Conservation (phyloP, 2,888 invertebrate species). For the Rhagonycha lutea region DNA sequence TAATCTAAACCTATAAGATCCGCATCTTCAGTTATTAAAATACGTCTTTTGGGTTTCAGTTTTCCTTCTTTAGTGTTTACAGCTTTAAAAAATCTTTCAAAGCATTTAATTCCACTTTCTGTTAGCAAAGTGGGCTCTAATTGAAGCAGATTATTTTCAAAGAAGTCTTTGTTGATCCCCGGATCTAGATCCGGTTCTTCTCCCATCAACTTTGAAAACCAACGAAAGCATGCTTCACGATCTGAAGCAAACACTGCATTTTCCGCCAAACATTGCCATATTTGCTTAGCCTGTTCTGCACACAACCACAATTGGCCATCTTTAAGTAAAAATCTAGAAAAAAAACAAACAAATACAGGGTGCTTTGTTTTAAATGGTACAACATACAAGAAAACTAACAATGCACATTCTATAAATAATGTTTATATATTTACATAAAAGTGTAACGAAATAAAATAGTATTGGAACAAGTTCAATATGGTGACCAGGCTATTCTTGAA, state of each 20-base stretch:
- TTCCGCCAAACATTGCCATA: slow-evolving; percentile 95
- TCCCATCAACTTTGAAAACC: slow-evolving; percentile 97
- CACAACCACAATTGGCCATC: slow-evolving; percentile 97
- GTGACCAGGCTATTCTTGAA: no score
- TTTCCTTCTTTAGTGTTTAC: slow-evolving; percentile 95
- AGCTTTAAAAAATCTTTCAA: slow-evolving; percentile 87
- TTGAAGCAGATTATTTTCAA: slow-evolving; percentile 91
- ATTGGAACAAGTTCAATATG: no score
- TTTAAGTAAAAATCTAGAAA: slow-evolving; percentile 79
- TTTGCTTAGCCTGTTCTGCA: slow-evolving; percentile 95
- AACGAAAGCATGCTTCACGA: slow-evolving; percentile 95
- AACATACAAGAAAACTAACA: no score
- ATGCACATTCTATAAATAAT: neutral
- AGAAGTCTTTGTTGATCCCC: slow-evolving; percentile 93
- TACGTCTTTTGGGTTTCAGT: slow-evolving; percentile 82
- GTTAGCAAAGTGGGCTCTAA: slow-evolving; percentile 89
- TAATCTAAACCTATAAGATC: slow-evolving; percentile 96
- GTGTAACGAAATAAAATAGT: neutral
- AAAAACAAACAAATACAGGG: neutral
- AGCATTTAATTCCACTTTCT: slow-evolving; percentile 93
- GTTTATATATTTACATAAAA: neutral
- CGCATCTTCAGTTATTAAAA: slow-evolving; percentile 87
- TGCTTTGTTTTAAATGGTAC: no score
- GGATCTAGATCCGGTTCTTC: slow-evolving; percentile 97
- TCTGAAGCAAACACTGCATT: slow-evolving; percentile 90